These are phyloP conservation scores for Aphelenchoides avenae DNA, from an alignment of 1,140 invertebrate species.

Conservation along the genomic window DNA sequence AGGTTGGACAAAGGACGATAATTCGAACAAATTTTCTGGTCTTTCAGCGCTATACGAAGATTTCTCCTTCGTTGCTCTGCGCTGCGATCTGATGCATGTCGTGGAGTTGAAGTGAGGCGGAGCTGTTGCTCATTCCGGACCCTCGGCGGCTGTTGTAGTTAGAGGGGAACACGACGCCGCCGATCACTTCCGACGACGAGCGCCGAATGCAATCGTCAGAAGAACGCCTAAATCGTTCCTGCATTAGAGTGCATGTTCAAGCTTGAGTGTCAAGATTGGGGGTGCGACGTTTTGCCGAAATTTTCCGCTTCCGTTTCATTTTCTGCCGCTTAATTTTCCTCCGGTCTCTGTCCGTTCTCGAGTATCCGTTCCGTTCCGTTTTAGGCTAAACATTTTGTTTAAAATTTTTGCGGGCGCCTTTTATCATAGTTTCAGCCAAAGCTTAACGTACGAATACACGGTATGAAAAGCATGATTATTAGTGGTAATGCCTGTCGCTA, in stretches of 20 bases:
- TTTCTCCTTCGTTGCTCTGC: slow-evolving; percentile 33
- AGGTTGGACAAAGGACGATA: not conserved
- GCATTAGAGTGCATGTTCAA: not conserved
- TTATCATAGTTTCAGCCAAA: too few relatives aligned
- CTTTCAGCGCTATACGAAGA: slow-evolving; percentile 42
- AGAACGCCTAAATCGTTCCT: slow-evolving; percentile 44
- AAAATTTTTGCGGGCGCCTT: too few relatives aligned
- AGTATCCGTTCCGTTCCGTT: too few relatives aligned
- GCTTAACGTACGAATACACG: too few relatives aligned
- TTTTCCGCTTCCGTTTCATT: too few relatives aligned
- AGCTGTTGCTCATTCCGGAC: slow-evolving; percentile 55
- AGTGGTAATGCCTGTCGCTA: too few relatives aligned
- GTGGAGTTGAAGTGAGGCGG: slow-evolving; percentile 56
- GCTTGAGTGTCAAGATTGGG: too few relatives aligned
- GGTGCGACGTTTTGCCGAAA: not conserved
- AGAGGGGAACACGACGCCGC: slow-evolving; percentile 51
- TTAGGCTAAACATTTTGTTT: too few relatives aligned
- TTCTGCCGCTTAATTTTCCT: too few relatives aligned
- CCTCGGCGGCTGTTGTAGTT: slow-evolving; percentile 48
- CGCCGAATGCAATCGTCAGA: slow-evolving; percentile 54
- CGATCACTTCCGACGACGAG: slow-evolving; percentile 55
- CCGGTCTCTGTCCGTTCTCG: too few relatives aligned
- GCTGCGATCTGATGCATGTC: slow-evolving; percentile 51
- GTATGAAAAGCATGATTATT: too few relatives aligned
- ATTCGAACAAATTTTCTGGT: not conserved